Evolutionary conservation across 23 tunicate genomes (phyloP).

Genomic region (Oikopleura vanhoeffeni): DNA sequence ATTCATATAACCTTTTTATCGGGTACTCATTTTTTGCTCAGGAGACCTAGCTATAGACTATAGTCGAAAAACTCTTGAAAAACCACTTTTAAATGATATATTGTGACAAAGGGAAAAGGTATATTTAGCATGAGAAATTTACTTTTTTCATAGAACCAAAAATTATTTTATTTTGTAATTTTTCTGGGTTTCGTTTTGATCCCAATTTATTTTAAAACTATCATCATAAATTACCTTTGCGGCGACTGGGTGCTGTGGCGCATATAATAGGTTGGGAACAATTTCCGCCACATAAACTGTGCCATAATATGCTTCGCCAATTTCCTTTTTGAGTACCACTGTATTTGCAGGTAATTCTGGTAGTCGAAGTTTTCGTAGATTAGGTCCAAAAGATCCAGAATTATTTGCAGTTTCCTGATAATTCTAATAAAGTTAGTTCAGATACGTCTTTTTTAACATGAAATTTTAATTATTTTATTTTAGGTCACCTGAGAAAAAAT

Average conservation of each 20-base stretch:
- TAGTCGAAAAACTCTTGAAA: too few species aligned
- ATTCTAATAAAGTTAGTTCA: neutral
- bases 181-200: too few species aligned
- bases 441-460: too few species aligned
- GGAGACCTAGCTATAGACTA: too few species aligned
- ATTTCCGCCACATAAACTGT: slow-evolving; percentile 9
- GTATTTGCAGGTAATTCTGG: neutral
- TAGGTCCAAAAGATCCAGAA: neutral
- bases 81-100: too few species aligned
- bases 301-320: slow-evolving; percentile 11
- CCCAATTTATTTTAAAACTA: too few species aligned
- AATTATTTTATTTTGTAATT: too few species aligned
- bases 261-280: neutral
- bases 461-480: too few species aligned
- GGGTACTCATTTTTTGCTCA: too few species aligned
- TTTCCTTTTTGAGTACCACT: neutral
- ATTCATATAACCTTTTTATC: too few species aligned
- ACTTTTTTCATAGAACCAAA: neutral
- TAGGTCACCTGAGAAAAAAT: too few species aligned
- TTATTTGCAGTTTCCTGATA: neutral
- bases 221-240: neutral
- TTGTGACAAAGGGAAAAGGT: too few species aligned
- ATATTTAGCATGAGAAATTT: neutral
- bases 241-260: neutral
- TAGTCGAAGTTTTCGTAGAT: neutral